Conservation (phyloP, 2,888 invertebrate genomes). For the Epsilonema sp. region DNA sequence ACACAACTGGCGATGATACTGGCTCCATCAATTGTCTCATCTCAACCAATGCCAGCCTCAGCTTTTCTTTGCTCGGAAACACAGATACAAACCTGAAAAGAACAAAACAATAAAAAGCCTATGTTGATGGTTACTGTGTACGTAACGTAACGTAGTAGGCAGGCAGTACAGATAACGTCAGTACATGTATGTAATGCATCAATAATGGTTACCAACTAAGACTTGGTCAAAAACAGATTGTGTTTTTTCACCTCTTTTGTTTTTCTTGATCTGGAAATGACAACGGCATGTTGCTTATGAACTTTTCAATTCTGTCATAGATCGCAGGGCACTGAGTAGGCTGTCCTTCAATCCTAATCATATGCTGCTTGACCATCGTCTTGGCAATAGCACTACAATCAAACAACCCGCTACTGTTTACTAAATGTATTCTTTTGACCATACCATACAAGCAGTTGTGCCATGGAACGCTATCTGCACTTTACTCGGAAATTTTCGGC, state of each 20-base stretch:
- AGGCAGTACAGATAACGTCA: too few species aligned
- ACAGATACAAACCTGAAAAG: background rate
- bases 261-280: constrained; percentile 10
- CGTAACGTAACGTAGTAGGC: too few species aligned
- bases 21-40: constrained; percentile 10
- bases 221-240: too few species aligned
- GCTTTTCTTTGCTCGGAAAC: constrained; percentile 4
- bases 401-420: too few species aligned
- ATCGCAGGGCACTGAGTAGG: constrained; percentile 8
- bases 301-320: constrained; percentile 12
- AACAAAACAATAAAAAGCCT: background rate
- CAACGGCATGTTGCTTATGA: constrained; percentile 12
- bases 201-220: too few species aligned
- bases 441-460: too few species aligned
- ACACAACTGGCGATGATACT: constrained; percentile 44
- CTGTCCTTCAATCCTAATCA: constrained; percentile 8
- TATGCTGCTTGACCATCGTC: constrained; percentile 18
- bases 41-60: constrained; percentile 3
- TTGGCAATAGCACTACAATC: constrained; percentile 16
- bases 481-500: constrained; percentile 2
- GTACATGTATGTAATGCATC: too few species aligned
- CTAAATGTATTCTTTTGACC: too few species aligned
- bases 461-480: too few species aligned
- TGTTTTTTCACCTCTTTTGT: constrained; percentile 9
- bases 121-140: too few species aligned